A percentile compares a stretch with the other conserved stretches of the same genome.
Evolutionary conservation across 2,797 vertebrate species (phyloP).

Genomic region (Siniperca undulata): DNA sequence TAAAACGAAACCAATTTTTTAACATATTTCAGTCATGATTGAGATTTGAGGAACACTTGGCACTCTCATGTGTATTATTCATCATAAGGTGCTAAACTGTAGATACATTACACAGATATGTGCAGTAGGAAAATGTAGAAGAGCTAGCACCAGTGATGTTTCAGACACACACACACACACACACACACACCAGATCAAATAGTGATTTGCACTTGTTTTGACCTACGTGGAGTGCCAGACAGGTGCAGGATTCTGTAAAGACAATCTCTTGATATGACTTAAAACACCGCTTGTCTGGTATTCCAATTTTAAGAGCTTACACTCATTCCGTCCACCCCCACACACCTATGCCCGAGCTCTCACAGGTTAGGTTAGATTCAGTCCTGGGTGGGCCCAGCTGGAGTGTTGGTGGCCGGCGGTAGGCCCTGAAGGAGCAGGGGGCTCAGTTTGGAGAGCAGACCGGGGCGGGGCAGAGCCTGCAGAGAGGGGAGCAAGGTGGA

Average conservation of each 20-base stretch:
- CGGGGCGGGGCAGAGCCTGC: slow-evolving; percentile 76
- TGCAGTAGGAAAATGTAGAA: slow-evolving; percentile 33
- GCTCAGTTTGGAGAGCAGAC: slow-evolving; percentile 78
- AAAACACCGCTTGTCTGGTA: slow-evolving; percentile 10
- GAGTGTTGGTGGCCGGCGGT: slow-evolving; percentile 65
- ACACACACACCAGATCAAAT: not conserved
- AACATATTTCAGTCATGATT: slow-evolving; percentile 1
- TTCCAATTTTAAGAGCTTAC: slow-evolving; percentile 16
- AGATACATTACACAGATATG: slow-evolving; percentile 35
- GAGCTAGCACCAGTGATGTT: slow-evolving; percentile 71
- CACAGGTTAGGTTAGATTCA: slow-evolving; percentile 45
- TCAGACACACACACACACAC: slow-evolving; percentile 8
- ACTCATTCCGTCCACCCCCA: slow-evolving; percentile 10
- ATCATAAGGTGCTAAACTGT: slow-evolving; percentile 38
- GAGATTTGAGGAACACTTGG: not conserved
- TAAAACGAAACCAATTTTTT: slow-evolving; percentile 7
- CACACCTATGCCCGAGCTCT: slow-evolving; percentile 10
- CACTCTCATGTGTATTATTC: slow-evolving; percentile 13
- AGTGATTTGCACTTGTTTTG: slow-evolving; percentile 20
- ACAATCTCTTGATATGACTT: slow-evolving; percentile 22
- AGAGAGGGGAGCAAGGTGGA: slow-evolving; percentile 83
- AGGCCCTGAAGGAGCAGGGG: slow-evolving; percentile 80
- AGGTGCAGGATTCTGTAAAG: slow-evolving; percentile 17
- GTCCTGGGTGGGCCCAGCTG: slow-evolving; percentile 70
- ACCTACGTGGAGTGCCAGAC: slow-evolving; percentile 25